A percentile compares a stretch with the other conserved stretches of the same genome.
These are phyloP conservation scores for Serinus canaria DNA, from an alignment of 2,113 vertebrate genomes.

Conservation along the genomic window DNA sequence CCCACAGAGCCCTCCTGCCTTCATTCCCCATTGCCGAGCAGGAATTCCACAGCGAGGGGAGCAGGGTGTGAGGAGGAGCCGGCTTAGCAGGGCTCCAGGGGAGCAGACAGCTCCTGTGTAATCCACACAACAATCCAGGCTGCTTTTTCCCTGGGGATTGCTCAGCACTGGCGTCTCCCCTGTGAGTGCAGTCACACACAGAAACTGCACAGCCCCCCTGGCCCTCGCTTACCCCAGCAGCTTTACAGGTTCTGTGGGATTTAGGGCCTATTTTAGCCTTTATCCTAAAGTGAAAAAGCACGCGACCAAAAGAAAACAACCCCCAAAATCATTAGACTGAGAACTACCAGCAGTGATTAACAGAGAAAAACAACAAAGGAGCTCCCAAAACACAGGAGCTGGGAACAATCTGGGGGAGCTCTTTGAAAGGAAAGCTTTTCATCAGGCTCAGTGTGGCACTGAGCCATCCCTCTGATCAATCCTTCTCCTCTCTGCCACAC, in stretches of 20 bases:
- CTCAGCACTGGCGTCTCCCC: not conserved
- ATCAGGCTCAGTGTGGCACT: not conserved
- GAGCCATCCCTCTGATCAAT: not conserved
- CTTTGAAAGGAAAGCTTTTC: not conserved
- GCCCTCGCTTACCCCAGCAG: not conserved
- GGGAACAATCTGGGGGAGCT: not conserved
- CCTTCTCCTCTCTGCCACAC: not conserved
- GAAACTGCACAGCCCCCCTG: not conserved
- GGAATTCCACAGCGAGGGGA: not conserved
- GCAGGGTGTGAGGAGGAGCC: accelerated
- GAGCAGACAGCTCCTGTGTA: not conserved
- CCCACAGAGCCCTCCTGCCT: not conserved
- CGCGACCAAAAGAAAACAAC: not conserved
- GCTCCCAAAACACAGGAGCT: not conserved
- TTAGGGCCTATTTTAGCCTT: not conserved
- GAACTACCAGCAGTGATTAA: not conserved
- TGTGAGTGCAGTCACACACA: not conserved
- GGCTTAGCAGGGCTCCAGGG: not conserved
- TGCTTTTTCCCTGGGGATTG: not conserved
- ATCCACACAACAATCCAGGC: not conserved
- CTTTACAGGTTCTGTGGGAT: not conserved
- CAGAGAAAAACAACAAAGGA: not conserved
- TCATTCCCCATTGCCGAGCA: not conserved
- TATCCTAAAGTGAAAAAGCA: not conserved
- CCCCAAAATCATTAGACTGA: not conserved